phyloP scores from a whole-genome alignment of 64 coral and sea anemone genomes.

The Montipora foliosa region DNA sequence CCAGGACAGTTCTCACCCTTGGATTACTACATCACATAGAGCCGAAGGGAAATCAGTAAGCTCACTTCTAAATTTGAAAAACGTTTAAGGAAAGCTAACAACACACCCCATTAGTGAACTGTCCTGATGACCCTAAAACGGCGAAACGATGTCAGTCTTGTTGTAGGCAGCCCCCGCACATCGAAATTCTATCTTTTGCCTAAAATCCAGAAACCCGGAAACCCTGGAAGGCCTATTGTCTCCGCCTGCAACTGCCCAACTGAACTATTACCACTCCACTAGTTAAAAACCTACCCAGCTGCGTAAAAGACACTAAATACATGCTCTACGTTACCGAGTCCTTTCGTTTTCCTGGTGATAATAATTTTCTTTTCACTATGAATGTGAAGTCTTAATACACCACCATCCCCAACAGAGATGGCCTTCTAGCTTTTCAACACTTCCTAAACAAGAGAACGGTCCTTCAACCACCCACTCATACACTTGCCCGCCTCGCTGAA shows the following conservation, averaged over 20 bases:
- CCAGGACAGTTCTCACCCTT: too few relatives aligned
- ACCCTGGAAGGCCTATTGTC: constrained; percentile 65
- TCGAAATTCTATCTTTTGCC: constrained; percentile 48
- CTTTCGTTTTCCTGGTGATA: neutral
- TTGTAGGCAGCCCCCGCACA: neutral
- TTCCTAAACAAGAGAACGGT: neutral
- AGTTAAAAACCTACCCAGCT: constrained; percentile 8
- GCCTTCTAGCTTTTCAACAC: neutral
- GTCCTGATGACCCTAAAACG: too few relatives aligned
- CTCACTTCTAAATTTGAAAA: too few relatives aligned
- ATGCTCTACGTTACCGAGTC: constrained; percentile 15
- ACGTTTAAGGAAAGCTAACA: too few relatives aligned
- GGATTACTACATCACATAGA: too few relatives aligned
- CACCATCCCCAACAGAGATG: neutral
- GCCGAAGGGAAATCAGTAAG: too few relatives aligned
- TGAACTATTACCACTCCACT: neutral
- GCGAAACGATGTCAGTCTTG: too few relatives aligned
- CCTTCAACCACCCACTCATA: neutral
- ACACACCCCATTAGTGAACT: too few relatives aligned
- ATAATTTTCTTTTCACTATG: neutral
- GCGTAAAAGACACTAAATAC: constrained; percentile 56
- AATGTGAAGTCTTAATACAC: neutral
- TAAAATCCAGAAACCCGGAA: constrained; percentile 61
- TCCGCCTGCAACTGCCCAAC: constrained; percentile 53
- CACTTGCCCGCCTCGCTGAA: neutral